A percentile compares a stretch with the other conserved stretches of the same genome.
Conservation (phyloP, 2,888 invertebrate genomes). For the Rhimphoctona megacephalus region DNA sequence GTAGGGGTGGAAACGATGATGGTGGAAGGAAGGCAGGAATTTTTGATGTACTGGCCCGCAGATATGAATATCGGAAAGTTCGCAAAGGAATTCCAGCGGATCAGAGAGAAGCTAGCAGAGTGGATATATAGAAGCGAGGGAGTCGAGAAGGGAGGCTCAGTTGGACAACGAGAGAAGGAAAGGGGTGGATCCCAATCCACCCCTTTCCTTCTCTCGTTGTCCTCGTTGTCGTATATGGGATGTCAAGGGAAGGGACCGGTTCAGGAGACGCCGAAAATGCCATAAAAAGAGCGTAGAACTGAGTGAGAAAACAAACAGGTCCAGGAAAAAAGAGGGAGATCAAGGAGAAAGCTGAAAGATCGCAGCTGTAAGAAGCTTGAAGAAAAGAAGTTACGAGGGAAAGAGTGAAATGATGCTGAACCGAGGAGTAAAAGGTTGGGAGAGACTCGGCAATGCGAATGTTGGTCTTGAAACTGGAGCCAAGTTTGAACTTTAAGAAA, state of each 20-base stretch:
- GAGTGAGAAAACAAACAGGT: slow-evolving; percentile 30
- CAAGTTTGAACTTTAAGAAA: slow-evolving; percentile 59
- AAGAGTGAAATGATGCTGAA: slow-evolving; percentile 24
- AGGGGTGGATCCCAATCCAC: slow-evolving; percentile 5
- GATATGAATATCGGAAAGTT: slow-evolving; percentile 84
- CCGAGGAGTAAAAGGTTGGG: slow-evolving; percentile 43
- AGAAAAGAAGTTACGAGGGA: slow-evolving; percentile 17
- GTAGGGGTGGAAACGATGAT: slow-evolving; percentile 20
- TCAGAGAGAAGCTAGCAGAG: slow-evolving; percentile 71
- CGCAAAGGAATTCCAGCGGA: slow-evolving; percentile 82
- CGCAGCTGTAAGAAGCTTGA: slow-evolving; percentile 38
- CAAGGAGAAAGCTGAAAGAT: slow-evolving; percentile 15
- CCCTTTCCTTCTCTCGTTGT: no score
- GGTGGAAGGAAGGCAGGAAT: slow-evolving; percentile 81
- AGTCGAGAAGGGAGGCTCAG: slow-evolving; percentile 37
- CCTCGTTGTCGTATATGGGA: no score
- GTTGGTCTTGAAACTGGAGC: slow-evolving; percentile 25
- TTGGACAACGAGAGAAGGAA: slow-evolving; percentile 14
- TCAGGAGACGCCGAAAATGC: slow-evolving; percentile 32
- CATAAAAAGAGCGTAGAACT: not conserved
- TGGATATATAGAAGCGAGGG: slow-evolving; percentile 42
- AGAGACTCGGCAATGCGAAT: slow-evolving; percentile 20
- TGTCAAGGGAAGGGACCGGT: slow-evolving; percentile 14
- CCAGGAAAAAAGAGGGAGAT: not conserved
- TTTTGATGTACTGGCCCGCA: slow-evolving; percentile 83